Conservation (phyloP, 2,113 vertebrate species). For the Xenopus tropicalis region DNA sequence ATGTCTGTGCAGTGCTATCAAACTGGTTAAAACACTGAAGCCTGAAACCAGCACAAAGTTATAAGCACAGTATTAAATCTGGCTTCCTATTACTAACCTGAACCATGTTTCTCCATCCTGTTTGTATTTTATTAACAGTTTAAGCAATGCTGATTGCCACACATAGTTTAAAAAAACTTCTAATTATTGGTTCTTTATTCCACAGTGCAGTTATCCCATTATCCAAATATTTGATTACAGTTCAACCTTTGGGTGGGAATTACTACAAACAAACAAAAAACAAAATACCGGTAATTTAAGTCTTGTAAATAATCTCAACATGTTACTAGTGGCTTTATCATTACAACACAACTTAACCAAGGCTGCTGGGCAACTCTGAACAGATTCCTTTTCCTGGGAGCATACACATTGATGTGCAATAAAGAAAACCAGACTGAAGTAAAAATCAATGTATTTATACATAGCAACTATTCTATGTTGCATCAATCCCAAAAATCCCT, state of each 20-base stretch:
- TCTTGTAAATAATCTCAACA: constrained; percentile 10
- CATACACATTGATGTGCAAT: constrained; percentile 26
- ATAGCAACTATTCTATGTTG: constrained; percentile 24
- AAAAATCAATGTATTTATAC: constrained; percentile 31
- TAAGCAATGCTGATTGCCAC: too few relatives aligned
- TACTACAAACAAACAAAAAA: too few relatives aligned
- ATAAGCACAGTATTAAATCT: not conserved
- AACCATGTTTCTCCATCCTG: not conserved
- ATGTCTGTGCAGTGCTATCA: too few relatives aligned
- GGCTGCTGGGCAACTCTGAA: constrained; percentile 1
- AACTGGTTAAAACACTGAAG: too few relatives aligned
- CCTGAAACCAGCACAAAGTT: too few relatives aligned
- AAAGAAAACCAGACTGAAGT: constrained; percentile 30
- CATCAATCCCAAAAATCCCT: constrained; percentile 23
- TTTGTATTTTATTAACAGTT: too few relatives aligned
- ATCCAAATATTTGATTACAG: not conserved
- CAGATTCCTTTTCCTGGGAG: constrained; percentile 21
- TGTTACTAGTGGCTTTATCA: not conserved
- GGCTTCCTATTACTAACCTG: not conserved
- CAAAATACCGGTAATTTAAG: constrained; percentile 12
- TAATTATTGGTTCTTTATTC: not conserved
- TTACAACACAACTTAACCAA: constrained; percentile 32
- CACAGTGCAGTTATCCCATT: not conserved
- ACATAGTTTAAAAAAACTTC: constrained; percentile 5
- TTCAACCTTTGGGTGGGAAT: not conserved